phyloP scores from a whole-genome alignment of 2,113 vertebrate genomes.

The Pluvialis apricaria region DNA sequence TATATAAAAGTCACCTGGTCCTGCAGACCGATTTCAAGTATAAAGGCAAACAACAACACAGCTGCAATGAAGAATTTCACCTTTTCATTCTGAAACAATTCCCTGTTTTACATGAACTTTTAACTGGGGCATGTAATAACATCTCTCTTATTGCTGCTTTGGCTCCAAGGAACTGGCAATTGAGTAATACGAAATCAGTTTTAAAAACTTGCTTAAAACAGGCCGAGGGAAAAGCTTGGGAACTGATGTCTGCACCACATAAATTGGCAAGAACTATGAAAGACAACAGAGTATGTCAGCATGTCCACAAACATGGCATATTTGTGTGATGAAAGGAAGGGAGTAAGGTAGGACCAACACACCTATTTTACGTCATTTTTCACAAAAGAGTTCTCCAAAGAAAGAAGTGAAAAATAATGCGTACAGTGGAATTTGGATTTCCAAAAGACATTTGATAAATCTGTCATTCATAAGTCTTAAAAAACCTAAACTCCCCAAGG shows the following conservation, averaged over 20 bases:
- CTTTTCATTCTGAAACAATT: background rate
- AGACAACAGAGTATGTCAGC: background rate
- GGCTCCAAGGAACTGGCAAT: background rate
- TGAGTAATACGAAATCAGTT: background rate
- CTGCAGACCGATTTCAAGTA: background rate
- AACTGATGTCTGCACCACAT: background rate
- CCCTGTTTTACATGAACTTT: background rate
- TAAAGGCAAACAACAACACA: background rate
- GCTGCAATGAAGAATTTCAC: background rate
- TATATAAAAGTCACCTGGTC: slow-evolving; percentile 42
- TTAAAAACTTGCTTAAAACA: background rate
- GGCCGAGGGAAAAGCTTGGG: background rate
- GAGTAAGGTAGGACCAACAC: background rate
- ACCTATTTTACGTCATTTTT: background rate
- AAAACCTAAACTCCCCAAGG: background rate
- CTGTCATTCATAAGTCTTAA: background rate
- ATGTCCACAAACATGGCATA: background rate
- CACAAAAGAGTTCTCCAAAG: background rate
- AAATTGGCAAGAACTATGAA: background rate
- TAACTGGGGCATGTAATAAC: background rate
- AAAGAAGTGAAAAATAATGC: background rate
- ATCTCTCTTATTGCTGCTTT: background rate
- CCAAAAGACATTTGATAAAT: background rate
- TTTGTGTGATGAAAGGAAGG: background rate
- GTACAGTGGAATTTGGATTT: background rate